phyloP scores from a whole-genome alignment of 2,888 invertebrate genomes.

The Emmelina monodactyla region DNA sequence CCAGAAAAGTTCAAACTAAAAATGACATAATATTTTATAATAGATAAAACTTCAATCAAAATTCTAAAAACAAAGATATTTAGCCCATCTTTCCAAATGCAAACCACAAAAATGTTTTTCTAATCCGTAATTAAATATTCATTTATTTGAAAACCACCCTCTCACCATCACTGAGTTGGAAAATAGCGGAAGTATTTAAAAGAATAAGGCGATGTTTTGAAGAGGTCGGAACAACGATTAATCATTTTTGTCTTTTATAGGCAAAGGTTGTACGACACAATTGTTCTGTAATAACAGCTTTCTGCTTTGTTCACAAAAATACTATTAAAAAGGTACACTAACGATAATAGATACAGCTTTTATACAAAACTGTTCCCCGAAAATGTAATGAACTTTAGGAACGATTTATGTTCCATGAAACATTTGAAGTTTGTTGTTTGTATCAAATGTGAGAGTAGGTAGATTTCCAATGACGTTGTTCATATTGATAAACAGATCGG shows the following conservation, averaged over 20 bases:
- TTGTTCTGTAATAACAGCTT: conserved; percentile 52
- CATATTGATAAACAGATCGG: too few species aligned
- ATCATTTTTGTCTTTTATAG: conserved; percentile 57
- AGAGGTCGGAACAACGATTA: conserved; percentile 62
- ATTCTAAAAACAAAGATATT: too few species aligned
- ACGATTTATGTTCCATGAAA: conserved; percentile 16
- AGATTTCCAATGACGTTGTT: too few species aligned
- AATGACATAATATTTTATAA: too few species aligned
- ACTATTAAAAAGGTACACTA: conserved; percentile 19
- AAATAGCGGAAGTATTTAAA: conserved; percentile 64
- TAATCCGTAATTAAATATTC: conserved; percentile 55
- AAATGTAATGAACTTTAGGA: conserved; percentile 18
- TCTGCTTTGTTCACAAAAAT: conserved; percentile 40
- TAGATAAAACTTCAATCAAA: too few species aligned
- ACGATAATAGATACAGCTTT: too few species aligned
- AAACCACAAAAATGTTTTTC: conserved; percentile 22
- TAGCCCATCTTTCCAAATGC: too few species aligned
- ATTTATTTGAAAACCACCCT: conserved; percentile 51
- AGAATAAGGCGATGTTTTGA: conserved; percentile 62
- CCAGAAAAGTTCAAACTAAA: too few species aligned
- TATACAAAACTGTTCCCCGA: not conserved
- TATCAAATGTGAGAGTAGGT: too few species aligned
- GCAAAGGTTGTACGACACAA: conserved; percentile 57
- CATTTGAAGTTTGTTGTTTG: conserved; percentile 30
- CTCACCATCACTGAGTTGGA: conserved; percentile 57